Evolutionary conservation across 2,113 vertebrate species (phyloP).

Genomic region (Plestiodon gilberti): DNA sequence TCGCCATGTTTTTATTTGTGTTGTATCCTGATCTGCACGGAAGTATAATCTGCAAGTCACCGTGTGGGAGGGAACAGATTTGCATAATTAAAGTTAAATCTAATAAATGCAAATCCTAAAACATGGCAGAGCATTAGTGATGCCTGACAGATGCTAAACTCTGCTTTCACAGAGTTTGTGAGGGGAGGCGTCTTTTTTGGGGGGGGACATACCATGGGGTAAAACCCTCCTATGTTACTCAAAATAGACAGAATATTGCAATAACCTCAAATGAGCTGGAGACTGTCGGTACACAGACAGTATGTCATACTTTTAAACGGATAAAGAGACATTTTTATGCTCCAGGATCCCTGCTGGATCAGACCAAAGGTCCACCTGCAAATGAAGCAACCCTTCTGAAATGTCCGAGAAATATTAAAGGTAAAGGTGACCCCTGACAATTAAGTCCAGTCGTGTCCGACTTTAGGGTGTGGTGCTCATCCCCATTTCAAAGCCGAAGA

Average conservation of each 20-base stretch:
- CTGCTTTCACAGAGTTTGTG: neutral
- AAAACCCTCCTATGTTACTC: neutral
- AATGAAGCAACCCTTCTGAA: too few relatives aligned
- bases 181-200: too few relatives aligned
- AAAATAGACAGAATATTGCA: neutral
- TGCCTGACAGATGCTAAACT: neutral
- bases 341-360: too few relatives aligned
- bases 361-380: too few relatives aligned
- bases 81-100: neutral
- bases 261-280: neutral
- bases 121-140: neutral
- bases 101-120: constrained; percentile 4
- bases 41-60: neutral
- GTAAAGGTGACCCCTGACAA: too few relatives aligned
- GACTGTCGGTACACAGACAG: neutral
- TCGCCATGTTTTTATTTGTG: neutral
- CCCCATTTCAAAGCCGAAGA: too few relatives aligned
- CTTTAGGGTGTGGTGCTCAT: too few relatives aligned
- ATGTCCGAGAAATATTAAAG: too few relatives aligned
- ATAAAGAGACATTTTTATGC: too few relatives aligned
- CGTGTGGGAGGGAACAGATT: neutral
- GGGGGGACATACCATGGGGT: too few relatives aligned
- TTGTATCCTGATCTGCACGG: neutral
- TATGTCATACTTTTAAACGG: neutral
- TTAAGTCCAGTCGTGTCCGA: too few relatives aligned